Conservation (phyloP, 2,888 invertebrate genomes). For the Horisme vitalbata region DNA sequence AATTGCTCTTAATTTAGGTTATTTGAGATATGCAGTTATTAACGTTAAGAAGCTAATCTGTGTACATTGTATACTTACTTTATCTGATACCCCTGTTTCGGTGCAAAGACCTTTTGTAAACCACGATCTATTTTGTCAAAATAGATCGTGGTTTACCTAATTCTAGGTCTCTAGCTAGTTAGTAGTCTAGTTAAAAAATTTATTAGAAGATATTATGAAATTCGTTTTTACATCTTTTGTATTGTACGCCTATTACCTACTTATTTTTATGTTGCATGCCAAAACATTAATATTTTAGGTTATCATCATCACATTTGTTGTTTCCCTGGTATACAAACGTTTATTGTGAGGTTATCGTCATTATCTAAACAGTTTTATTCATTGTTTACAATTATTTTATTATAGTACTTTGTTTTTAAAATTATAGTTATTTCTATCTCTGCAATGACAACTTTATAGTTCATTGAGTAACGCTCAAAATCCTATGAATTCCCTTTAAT, state of each 20-base stretch:
- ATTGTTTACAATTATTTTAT: constrained; percentile 40
- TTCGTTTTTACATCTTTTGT: background rate
- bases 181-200: too few species aligned
- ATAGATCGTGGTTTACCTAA: too few species aligned
- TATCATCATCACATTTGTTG: constrained; percentile 37
- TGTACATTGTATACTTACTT: constrained; percentile 24
- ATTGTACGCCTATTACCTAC: background rate
- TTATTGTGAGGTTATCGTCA: constrained; percentile 46
- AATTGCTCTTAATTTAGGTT: constrained; percentile 65
- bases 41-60: constrained; percentile 35
- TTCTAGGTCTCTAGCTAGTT: too few species aligned
- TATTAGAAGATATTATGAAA: too few species aligned
- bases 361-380: constrained; percentile 40
- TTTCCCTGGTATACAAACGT: constrained; percentile 51
- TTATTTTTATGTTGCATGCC: constrained; percentile 13
- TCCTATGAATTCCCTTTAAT: too few species aligned
- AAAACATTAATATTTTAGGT: constrained; percentile 35
- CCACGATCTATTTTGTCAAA: background rate
- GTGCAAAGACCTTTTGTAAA: constrained; percentile 23
- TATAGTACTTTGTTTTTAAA: too few species aligned
- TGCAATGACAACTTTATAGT: too few species aligned
- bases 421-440: too few species aligned
- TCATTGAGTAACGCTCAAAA: too few species aligned
- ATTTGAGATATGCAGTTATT: constrained; percentile 49
- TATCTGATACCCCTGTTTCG: constrained; percentile 13